Conservation (phyloP, 2,797 vertebrate species). For the Cheirogaleus major region DNA sequence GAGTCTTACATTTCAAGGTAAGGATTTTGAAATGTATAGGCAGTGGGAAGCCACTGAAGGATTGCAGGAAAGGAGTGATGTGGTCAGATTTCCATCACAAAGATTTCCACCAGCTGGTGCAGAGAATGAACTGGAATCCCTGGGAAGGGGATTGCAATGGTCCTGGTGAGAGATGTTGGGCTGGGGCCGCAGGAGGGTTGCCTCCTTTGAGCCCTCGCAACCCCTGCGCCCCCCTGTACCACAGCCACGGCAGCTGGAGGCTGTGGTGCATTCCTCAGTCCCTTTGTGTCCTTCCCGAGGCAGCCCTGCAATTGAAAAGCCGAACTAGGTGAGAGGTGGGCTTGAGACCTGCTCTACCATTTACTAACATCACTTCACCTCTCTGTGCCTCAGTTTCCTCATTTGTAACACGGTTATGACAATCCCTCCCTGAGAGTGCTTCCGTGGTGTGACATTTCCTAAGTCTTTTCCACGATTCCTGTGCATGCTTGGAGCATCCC, state of each 20-base stretch:
- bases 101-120: neutral
- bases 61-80: neutral
- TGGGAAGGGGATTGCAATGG: too few relatives aligned
- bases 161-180: neutral
- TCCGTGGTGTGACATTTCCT: neutral
- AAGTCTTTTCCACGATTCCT: neutral
- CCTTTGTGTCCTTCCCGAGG: neutral
- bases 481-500: neutral
- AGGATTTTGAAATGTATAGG: neutral
- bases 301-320: neutral
- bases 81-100: neutral
- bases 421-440: neutral
- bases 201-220: neutral
- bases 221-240: neutral
- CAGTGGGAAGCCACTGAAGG: neutral
- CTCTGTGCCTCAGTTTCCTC: neutral
- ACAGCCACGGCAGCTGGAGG: too few relatives aligned
- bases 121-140: neutral
- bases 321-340: neutral
- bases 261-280: neutral
- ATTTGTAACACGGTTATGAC: neutral
- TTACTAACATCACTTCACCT: neutral
- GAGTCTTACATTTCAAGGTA: neutral
- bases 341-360: neutral
- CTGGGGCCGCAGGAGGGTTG: rapidly evolving